Percentiles rank a stretch among this genome's conserved stretches.
Evolutionary conservation across 2,888 invertebrate genomes (phyloP).

Genomic region (Hirtodrosophila alboralis): DNA sequence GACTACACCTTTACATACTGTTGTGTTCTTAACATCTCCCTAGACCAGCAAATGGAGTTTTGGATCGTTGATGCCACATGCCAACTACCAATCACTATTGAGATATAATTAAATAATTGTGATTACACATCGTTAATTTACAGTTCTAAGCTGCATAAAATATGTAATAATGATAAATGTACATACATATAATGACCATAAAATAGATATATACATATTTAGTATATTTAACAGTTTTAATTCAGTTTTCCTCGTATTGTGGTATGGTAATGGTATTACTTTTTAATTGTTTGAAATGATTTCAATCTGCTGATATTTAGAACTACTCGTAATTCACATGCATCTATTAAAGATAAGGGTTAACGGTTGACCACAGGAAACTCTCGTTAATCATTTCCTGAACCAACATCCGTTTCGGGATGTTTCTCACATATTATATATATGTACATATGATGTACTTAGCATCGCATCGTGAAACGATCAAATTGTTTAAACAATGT

Average conservation of each 20-base stretch:
- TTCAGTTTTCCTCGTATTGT: background rate
- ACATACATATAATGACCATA: too few species aligned
- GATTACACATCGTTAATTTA: too few species aligned
- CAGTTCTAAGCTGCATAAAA: too few species aligned
- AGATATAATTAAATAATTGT: too few species aligned
- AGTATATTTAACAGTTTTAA: background rate
- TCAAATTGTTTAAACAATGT: constrained; percentile 31
- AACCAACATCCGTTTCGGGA: constrained; percentile 45
- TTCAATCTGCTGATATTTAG: background rate
- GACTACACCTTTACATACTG: too few species aligned
- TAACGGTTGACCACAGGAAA: constrained; percentile 35
- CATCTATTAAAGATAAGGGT: constrained; percentile 20
- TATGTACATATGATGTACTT: background rate
- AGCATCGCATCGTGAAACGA: constrained; percentile 9
- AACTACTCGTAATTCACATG: background rate
- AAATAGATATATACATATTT: too few species aligned
- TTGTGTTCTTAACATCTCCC: too few species aligned
- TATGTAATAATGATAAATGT: too few species aligned
- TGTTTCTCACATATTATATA: constrained; percentile 27
- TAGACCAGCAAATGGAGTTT: too few species aligned
- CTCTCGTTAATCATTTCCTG: constrained; percentile 38
- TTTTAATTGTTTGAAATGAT: constrained; percentile 4
- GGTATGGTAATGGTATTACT: constrained; percentile 6
- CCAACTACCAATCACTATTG: too few species aligned
- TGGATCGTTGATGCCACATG: too few species aligned